phyloP scores from a whole-genome alignment of 2,113 vertebrate genomes.

The Cynoglossus semilaevis region DNA sequence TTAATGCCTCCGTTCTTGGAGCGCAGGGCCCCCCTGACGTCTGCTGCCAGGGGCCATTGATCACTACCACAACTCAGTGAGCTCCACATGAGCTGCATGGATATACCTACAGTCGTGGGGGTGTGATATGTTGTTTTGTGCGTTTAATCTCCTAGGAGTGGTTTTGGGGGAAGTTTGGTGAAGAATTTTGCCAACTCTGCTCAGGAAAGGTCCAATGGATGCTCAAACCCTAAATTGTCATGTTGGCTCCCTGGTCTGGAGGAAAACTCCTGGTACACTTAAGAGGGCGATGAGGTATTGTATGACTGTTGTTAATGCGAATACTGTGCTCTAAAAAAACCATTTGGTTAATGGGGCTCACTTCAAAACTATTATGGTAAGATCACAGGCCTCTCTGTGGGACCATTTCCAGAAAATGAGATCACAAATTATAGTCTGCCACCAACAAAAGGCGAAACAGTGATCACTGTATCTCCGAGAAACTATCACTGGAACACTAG shows the following conservation, averaged over 20 bases:
- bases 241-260: conserved; percentile 14
- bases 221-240: conserved; percentile 8
- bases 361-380: conserved; percentile 65
- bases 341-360: conserved; percentile 71
- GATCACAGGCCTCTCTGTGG: conserved; percentile 52
- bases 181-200: conserved; percentile 15
- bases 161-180: conserved; percentile 5
- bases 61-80: conserved; percentile 63
- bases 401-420: conserved; percentile 59
- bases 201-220: conserved; percentile 8
- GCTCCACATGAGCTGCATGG: conserved; percentile 39
- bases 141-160: conserved; percentile 17
- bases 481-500: conserved; percentile 55
- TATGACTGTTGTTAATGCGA: conserved; percentile 45
- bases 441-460: conserved; percentile 19
- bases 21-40: conserved; percentile 32
- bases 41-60: conserved; percentile 69
- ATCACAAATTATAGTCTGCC: conserved; percentile 54
- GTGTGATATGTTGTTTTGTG: conserved; percentile 9
- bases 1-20: conserved; percentile 77
- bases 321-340: conserved; percentile 53
- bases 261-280: conserved; percentile 11
- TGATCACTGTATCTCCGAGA: conserved; percentile 32
- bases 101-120: conserved; percentile 29
- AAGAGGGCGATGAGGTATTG: conserved; percentile 38